phyloP scores from a whole-genome alignment of 2,797 vertebrate genomes.

The Cossypha caffra region DNA sequence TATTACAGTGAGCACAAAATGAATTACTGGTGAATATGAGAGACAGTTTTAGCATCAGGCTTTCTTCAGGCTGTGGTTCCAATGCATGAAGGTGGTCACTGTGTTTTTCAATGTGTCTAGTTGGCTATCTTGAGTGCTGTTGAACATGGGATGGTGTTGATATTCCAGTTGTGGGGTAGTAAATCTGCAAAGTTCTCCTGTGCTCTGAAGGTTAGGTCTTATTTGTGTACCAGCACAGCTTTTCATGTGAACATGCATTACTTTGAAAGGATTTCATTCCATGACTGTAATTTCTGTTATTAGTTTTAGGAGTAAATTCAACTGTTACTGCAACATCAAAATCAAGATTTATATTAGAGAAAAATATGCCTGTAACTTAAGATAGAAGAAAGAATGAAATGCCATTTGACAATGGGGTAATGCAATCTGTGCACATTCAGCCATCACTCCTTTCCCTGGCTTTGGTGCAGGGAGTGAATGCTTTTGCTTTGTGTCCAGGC shows the following conservation, averaged over 20 bases:
- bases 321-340: neutral
- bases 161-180: neutral
- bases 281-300: neutral
- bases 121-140: neutral
- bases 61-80: neutral
- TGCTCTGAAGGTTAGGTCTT: neutral
- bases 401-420: neutral
- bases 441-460: neutral
- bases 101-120: neutral
- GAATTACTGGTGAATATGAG: neutral
- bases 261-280: neutral
- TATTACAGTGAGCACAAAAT: neutral
- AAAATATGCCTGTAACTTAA: neutral
- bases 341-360: neutral
- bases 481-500: slow-evolving; percentile 48
- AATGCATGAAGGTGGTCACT: neutral
- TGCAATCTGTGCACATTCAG: neutral
- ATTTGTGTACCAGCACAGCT: neutral
- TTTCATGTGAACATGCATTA: neutral
- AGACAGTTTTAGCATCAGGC: neutral
- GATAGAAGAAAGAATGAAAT: neutral
- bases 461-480: neutral
- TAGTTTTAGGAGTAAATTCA: neutral
- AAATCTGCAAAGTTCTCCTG: neutral
- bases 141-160: neutral